Evolutionary conservation across 2,888 invertebrate genomes (phyloP), one percentile per base, ranked within the genome.

Genomic region (Nomada lathburiana): DNA sequence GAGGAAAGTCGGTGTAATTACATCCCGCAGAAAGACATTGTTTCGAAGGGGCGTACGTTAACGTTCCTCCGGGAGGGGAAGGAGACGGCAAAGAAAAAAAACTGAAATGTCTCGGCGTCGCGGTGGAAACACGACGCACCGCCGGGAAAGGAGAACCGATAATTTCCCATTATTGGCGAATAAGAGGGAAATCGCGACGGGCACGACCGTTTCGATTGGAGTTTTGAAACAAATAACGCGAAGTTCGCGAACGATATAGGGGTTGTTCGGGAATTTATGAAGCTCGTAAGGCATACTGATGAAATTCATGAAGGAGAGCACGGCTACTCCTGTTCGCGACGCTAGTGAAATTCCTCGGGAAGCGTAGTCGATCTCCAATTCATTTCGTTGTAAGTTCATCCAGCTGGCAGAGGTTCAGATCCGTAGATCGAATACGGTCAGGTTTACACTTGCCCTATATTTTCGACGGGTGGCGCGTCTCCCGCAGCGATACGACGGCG

Each of bases 331-430:
- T 47, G 29, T 13, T 10, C 18, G 57, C 77, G 62, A 44, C 20
- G 73, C 73, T 72, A 74, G 75, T 64, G 77, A 74, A 85, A 82
- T 85, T 76, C 70, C 76, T 47, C 26, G 76, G 67, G 71, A 71
- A 77, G 74, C 65, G 53, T 68, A 69, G 80, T 84, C 78, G 71
- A 88, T 87, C 84, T 81, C 76, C 83, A 84, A 88, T 88, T 84
- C 85, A 88, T 88, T 87, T 83, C 76, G 73, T 26, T 65, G 84
- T 75, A 78, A 86, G 76, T 81, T 80, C 82, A 80, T 86, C 82
- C 88, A 83, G 83, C 82, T 88, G 89, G 88, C 88, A 87, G 77
- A 76, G 82, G 83, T 88, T 87, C 88, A 87, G 87, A 76, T 84
- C 75, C 52, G 74, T 63, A 57, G 82, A 76, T 82, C 78, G 76